Conservation (phyloP, 2,888 invertebrate species). For the Seira ritae region DNA sequence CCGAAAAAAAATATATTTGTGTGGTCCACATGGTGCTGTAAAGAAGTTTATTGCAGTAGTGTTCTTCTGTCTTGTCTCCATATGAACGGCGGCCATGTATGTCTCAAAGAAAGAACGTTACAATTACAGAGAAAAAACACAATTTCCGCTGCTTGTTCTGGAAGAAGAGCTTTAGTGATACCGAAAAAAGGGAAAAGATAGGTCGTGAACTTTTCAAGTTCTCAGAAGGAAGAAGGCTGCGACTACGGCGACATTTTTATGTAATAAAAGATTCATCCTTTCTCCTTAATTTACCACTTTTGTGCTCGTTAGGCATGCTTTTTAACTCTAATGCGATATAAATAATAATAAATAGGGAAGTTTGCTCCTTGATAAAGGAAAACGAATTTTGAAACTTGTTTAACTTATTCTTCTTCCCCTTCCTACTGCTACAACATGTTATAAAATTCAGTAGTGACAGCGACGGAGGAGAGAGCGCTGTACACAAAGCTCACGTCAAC, state of each 20-base stretch:
- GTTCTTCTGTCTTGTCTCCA: neutral
- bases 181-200: conserved; percentile 5
- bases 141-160: conserved; percentile 2
- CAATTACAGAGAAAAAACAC: neutral
- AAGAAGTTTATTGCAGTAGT: neutral
- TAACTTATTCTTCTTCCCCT: neutral
- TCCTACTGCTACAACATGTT: neutral
- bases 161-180: neutral
- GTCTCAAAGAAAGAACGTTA: too few species aligned
- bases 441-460: neutral
- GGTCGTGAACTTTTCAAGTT: neutral
- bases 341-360: conserved; percentile 7
- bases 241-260: conserved; percentile 2
- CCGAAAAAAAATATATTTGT: too few species aligned
- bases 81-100: neutral
- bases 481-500: too few species aligned
- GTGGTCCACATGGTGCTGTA: neutral
- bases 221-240: conserved; percentile 6
- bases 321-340: neutral
- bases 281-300: conserved; percentile 6
- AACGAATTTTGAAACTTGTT: neutral
- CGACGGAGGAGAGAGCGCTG: neutral
- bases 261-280: neutral
- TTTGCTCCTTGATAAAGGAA: neutral
- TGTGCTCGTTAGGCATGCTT: neutral